Percentiles rank a stretch among this genome's conserved stretches.
Conservation (phyloP, 2,797 vertebrate species). For the Ataeniobius toweri region DNA sequence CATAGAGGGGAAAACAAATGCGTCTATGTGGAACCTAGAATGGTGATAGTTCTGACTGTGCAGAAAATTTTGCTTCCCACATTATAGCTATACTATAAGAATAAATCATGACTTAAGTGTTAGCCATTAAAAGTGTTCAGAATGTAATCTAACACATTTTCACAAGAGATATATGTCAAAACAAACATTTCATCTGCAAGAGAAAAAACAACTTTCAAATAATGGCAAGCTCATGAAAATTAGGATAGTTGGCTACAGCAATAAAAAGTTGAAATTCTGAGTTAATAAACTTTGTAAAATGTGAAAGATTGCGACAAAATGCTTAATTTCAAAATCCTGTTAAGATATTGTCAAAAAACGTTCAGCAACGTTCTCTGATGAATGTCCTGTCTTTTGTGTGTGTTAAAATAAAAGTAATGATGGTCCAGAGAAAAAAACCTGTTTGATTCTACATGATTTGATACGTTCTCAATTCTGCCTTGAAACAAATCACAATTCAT, state of each 20-base stretch:
- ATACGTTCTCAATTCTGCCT: not conserved
- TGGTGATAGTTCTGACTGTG: not conserved
- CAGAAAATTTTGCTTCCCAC: not conserved
- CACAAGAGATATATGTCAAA: too few species aligned
- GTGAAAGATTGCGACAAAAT: not conserved
- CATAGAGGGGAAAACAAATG: constrained; percentile 40
- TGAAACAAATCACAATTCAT: not conserved
- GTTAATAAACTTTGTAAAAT: not conserved
- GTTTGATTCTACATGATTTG: not conserved
- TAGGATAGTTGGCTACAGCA: not conserved
- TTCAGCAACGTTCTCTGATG: not conserved
- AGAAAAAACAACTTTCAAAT: not conserved
- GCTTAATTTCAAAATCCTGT: not conserved
- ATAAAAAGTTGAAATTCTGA: not conserved
- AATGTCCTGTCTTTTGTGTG: not conserved
- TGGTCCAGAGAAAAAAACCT: too few species aligned
- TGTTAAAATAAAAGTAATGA: not conserved
- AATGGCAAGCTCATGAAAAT: not conserved
- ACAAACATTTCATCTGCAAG: not conserved
- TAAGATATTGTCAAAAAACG: not conserved
- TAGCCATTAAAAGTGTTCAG: not conserved
- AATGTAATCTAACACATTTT: not conserved
- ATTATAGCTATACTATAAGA: not conserved
- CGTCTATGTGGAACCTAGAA: not conserved
- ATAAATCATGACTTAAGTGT: not conserved